These are phyloP conservation scores for Caloenas nicobarica DNA, from an alignment of 2,113 vertebrate genomes.

Conservation along the genomic window DNA sequence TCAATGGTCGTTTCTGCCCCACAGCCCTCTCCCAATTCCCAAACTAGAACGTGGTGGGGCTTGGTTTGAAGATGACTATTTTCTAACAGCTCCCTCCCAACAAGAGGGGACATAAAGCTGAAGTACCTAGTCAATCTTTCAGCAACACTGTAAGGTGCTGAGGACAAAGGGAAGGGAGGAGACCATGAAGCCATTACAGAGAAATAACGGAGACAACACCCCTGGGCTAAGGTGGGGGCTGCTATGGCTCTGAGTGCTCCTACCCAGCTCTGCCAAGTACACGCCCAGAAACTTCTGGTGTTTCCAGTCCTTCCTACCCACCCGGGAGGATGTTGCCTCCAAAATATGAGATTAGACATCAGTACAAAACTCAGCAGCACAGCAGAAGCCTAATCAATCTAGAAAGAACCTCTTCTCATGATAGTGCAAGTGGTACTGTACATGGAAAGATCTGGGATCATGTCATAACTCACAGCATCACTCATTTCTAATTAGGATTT, in stretches of 20 bases:
- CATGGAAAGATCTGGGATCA: not conserved
- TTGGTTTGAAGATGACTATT: not conserved
- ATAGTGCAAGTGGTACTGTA: not conserved
- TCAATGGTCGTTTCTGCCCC: not conserved
- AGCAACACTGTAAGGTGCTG: not conserved
- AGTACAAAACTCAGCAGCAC: not conserved
- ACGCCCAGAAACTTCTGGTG: accelerated
- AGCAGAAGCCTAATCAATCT: not conserved
- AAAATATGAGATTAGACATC: not conserved
- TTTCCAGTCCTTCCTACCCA: not conserved
- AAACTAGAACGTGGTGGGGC: not conserved
- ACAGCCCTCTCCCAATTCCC: not conserved
- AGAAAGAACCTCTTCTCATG: not conserved
- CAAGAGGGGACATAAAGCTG: not conserved
- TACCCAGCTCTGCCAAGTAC: not conserved
- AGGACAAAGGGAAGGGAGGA: not conserved
- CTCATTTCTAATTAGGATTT: not conserved
- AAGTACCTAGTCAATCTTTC: not conserved
- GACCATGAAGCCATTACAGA: not conserved
- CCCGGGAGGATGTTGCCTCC: not conserved
- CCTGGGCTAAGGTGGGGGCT: not conserved
- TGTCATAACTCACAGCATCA: not conserved
- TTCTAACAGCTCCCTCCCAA: not conserved
- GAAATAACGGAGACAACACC: not conserved
- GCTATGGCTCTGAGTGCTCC: not conserved